Base-by-base conservation (phyloP, 2,113 vertebrate species). In the Protomyctophum bolini region DNA sequence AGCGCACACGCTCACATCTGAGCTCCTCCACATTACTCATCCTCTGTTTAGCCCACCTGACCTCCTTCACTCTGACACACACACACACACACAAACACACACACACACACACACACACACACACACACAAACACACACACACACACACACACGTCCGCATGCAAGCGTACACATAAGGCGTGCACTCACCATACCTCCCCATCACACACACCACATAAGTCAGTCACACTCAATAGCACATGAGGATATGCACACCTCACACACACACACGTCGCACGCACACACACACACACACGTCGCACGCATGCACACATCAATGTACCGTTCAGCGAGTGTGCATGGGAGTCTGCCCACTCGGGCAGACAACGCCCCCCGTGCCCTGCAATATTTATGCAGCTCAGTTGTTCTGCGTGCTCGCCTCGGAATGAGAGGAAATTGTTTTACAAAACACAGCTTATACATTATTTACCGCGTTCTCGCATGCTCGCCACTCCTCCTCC, bases 21-120 rank as follows among this genome's bases (percentile, higher is more conserved):
- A 86, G 86, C 85, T 84, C 85, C 85, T 89, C 83, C 86, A 82
- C 80, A 91, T 90, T 86, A 90, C 87, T 89, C 88, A 90, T 90
- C 87, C 83, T 84, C 90, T 86, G 82, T 84, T 91, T 84, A 80
- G 76, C 78, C 84, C 77, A 79, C 59, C 81, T 90, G 85, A 89
- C 84, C 87, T 14, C 58, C 12, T 51, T 62, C 63, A 28, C 8
- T 28, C 63, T 86, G 82, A 76, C 68, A 54, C 52, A 63, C 61
- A 33, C 28, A 6, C 55, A 57, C n/a, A 8, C 55, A 57, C 10
- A 4, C 5, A n/a, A n/a, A n/a, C 46, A 63, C 41, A 49, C 41
- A 47, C 60, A 10, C 59, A 62, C 55, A 57, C n/a, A 41, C 62
- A 28, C 47, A 49, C 62, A 9, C 63, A 28, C 45, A 52, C 68